Base-by-base conservation (phyloP, 2,888 invertebrate species). In the Hanleya hanleyi region DNA sequence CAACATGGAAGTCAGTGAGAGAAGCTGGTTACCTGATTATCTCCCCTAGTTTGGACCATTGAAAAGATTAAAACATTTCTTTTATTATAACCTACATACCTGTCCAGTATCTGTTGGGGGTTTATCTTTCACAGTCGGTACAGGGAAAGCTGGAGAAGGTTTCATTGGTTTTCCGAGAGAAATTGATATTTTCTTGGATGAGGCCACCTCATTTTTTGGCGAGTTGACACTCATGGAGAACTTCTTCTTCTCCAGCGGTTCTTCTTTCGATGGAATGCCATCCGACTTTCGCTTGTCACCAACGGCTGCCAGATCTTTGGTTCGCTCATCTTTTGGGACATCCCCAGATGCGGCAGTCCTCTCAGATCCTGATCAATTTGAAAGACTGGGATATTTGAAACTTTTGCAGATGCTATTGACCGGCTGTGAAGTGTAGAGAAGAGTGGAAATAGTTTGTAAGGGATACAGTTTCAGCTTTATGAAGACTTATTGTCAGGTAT, bases 371-470 rank as follows among this genome's bases (percentile, higher is more conserved):
- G 77, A 70, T 73, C 75, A 78, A 77, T 74, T 74, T 71, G 75
- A 80, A 80, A 79, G 69, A 78, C 77, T 78, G 77, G 76, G 65
- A 77, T 74, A 76, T 75, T 74, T 77, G 71, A 71, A 77, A 74
- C 49, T 22, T 50, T 67, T 57, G 57, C 26, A 57, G 32, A 4
- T 26, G 18, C 41, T 18, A 41, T 41, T 41, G 41, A 41, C 18
- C 41, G 18, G 18, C 9, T 41, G 41, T 41, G n/a, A n/a, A n/a
- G n/a, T n/a, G n/a, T n/a, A n/a, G n/a, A n/a, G n/a, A n/a, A n/a
- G n/a, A n/a, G n/a, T n/a, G n/a, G n/a, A n/a, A n/a, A n/a, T n/a
- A n/a, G n/a, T n/a, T n/a, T n/a, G n/a, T n/a, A n/a, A n/a, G n/a
- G n/a, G n/a, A n/a, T n/a, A n/a, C n/a, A n/a, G n/a, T n/a, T n/a